phyloP scores from a whole-genome alignment of 2,113 vertebrate species.

The Chlorodrepanis virens region DNA sequence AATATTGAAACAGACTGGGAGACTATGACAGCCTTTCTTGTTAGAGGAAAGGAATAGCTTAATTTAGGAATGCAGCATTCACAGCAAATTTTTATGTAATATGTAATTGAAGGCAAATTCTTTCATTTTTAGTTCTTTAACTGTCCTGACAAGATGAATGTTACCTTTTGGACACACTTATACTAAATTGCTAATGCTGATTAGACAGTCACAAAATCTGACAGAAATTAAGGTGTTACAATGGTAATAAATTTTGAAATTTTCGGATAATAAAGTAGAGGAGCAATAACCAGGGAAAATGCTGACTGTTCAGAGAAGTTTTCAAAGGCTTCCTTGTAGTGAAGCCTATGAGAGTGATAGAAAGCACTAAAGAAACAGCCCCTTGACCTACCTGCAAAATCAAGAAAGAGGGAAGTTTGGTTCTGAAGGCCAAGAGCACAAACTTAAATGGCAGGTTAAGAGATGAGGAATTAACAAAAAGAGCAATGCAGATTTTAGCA shows the following conservation, averaged over 20 bases:
- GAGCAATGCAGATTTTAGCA: neutral
- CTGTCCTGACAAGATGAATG: neutral
- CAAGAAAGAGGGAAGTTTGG: neutral
- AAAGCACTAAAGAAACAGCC: neutral
- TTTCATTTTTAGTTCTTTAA: neutral
- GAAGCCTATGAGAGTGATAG: neutral
- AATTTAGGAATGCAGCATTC: neutral
- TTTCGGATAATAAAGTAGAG: neutral
- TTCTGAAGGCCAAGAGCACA: neutral
- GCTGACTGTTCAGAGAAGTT: neutral
- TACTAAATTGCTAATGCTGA: neutral
- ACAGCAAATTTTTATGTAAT: neutral
- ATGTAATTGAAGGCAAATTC: neutral
- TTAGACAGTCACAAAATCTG: neutral
- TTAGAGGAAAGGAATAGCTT: neutral
- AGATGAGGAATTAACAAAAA: neutral
- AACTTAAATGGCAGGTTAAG: neutral
- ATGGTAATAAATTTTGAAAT: neutral
- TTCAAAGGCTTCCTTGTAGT: neutral
- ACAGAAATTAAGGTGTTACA: neutral
- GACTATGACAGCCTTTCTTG: neutral
- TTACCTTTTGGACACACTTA: neutral
- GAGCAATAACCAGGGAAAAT: neutral
- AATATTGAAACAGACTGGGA: neutral
- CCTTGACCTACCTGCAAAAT: neutral